Evolutionary conservation across 2,888 invertebrate genomes (phyloP).

Genomic region (Candidula unifasciata): DNA sequence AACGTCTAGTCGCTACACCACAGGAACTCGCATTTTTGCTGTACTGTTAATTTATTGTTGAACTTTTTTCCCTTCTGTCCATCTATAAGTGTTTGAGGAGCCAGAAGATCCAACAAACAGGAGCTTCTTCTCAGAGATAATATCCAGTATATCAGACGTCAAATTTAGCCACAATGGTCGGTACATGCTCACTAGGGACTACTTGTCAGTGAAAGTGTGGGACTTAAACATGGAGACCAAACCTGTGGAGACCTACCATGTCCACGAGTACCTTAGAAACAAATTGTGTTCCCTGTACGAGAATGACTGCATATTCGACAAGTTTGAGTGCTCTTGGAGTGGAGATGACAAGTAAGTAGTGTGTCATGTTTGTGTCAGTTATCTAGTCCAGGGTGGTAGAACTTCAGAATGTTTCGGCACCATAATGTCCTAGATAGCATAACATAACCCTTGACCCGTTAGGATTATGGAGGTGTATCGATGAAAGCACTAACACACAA

Average conservation of each 20-base stretch:
- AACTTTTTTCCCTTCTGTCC: neutral
- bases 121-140: slow-evolving; percentile 99
- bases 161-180: slow-evolving; percentile 99
- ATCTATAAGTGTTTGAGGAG: slow-evolving; percentile 92
- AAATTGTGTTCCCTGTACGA: slow-evolving; percentile 99
- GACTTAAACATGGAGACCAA: slow-evolving; percentile 99
- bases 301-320: slow-evolving; percentile 99
- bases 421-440: too few species aligned
- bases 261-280: slow-evolving; percentile 97
- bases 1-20: too few species aligned
- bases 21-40: too few species aligned
- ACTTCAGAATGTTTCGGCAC: too few species aligned
- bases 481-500: too few species aligned
- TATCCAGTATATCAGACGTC: slow-evolving; percentile 99
- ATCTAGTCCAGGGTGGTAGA: neutral
- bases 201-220: slow-evolving; percentile 97
- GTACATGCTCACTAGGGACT: slow-evolving; percentile 99
- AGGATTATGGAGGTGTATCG: too few species aligned
- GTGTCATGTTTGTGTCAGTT: neutral
- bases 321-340: slow-evolving; percentile 99
- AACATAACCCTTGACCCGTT: too few species aligned
- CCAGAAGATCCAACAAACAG: slow-evolving; percentile 98
- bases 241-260: slow-evolving; percentile 90
- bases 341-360: slow-evolving; percentile 91
- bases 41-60: too few species aligned